These are phyloP conservation scores for Gobiocypris rarus DNA, from an alignment of 2,113 vertebrate genomes.

Conservation along the genomic window DNA sequence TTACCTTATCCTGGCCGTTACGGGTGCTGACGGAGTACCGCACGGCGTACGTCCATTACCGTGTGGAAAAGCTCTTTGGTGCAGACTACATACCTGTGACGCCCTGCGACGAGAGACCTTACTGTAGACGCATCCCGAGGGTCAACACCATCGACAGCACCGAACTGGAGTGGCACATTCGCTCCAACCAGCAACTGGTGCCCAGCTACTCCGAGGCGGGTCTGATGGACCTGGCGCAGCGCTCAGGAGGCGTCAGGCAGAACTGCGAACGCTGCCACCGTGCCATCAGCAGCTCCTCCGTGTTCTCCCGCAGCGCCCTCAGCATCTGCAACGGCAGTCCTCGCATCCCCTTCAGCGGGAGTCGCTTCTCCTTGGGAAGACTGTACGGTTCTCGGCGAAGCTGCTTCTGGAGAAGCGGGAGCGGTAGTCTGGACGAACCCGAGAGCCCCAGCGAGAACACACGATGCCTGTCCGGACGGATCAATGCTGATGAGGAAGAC, in stretches of 20 bases:
- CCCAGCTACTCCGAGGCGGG: conserved; percentile 96
- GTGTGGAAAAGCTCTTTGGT: conserved; percentile 95
- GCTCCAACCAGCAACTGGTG: conserved; percentile 96
- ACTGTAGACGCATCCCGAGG: conserved; percentile 88
- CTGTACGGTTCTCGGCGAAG: conserved; percentile 90
- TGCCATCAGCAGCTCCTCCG: conserved; percentile 93
- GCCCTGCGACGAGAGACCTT: conserved; percentile 86
- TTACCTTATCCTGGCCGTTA: conserved; percentile 94
- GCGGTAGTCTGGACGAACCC: conserved; percentile 83
- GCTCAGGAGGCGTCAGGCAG: conserved; percentile 82
- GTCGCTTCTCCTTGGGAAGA: conserved; percentile 89
- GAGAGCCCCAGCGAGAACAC: conserved; percentile 92
- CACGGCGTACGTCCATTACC: conserved; percentile 91
- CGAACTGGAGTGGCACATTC: conserved; percentile 95
- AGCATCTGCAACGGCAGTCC: conserved; percentile 90
- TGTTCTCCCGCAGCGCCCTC: conserved; percentile 94
- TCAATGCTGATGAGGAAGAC: conserved; percentile 82
- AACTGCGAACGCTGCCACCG: conserved; percentile 94
- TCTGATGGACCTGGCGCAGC: conserved; percentile 91
- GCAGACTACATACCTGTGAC: conserved; percentile 88
- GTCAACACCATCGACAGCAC: conserved; percentile 97
- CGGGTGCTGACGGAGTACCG: conserved; percentile 92
- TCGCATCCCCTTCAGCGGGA: conserved; percentile 87
- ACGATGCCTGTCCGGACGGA: conserved; percentile 84
- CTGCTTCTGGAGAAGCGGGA: conserved; percentile 86